These are phyloP conservation scores for Plagiodera versicolora DNA, from an alignment of 2,888 invertebrate genomes.

Conservation along the genomic window DNA sequence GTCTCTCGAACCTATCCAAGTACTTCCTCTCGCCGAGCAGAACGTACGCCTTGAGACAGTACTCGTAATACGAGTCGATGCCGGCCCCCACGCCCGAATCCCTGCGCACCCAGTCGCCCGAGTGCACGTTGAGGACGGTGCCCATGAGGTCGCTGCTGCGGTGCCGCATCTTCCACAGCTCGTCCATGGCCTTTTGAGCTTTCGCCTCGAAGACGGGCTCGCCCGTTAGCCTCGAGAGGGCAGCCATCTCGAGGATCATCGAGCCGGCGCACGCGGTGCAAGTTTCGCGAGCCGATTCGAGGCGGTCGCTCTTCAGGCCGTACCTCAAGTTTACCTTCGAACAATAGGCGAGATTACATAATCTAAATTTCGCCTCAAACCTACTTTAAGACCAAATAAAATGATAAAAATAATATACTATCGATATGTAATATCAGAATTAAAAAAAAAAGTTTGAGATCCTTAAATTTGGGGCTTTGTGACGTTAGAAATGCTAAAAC, in stretches of 20 bases:
- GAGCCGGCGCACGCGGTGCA: conserved; percentile 99
- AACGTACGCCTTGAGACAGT: conserved; percentile 96
- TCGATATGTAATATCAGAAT: no score
- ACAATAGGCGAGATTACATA: no score
- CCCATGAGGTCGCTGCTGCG: conserved; percentile 92
- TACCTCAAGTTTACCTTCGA: conserved; percentile 80
- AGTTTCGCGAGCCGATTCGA: conserved; percentile 82
- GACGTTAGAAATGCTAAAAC: no score
- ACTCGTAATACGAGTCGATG: conserved; percentile 98
- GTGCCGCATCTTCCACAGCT: conserved; percentile 93
- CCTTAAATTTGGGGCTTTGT: no score
- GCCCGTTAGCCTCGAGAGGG: conserved; percentile 88
- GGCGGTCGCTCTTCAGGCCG: conserved; percentile 76
- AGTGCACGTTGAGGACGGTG: conserved; percentile 92
- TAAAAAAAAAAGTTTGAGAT: no score
- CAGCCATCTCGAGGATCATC: conserved; percentile 96
- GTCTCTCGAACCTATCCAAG: conserved; percentile 89
- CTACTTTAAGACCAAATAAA: no score
- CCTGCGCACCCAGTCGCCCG: conserved; percentile 95
- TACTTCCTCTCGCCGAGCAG: conserved; percentile 92
- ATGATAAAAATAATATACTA: no score
- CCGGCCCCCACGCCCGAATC: conserved; percentile 99
- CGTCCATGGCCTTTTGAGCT: conserved; percentile 95
- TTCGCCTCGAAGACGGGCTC: conserved; percentile 92
- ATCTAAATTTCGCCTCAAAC: no score